Evolutionary conservation across 2,888 invertebrate species (phyloP), one percentile per base, ranked within the genome.

Genomic region (Cephus runcator): DNA sequence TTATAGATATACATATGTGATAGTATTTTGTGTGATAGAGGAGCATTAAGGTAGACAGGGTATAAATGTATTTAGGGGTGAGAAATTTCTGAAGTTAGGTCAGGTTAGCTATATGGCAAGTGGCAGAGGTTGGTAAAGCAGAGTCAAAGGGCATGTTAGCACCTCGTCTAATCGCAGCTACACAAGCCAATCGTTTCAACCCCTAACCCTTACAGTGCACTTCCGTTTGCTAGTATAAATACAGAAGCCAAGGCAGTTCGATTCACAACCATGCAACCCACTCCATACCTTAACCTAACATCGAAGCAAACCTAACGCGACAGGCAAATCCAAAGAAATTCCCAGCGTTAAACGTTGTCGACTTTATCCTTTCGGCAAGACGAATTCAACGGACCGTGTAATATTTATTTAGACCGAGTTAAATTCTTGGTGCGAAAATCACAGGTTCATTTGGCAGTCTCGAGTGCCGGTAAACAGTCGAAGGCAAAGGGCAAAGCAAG

Each of bases 361-460:
- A 40, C 40, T 40, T 40, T 40, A 40, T 15, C 40, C 40, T 40
- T 15, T 40, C 15, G 15, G 40, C 15, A 6, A 40, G 40, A 6
- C 40, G 6, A 40, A 40, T 40, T 15, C 40, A 40, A 40, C 40
- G 40, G 40, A 40, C 40, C 40, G 40, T 40, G 40, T 15, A 15
- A 40, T 40, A 40, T 40, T 40, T 40, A 40, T 15, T 15, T 40
- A 40, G 15, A 40, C 15, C 40, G 15, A 80, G 79, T 40, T 76
- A 81, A 84, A 83, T 79, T 82, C 83, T 83, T 83, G 79, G 83
- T 79, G 79, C 73, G 79, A 76, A 85, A 86, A 82, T 81, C 84
- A 80, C 81, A 81, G 83, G 84, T 85, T 86, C 87, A 87, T 87
- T 87, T 87, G 84, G 79, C 84, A 83, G 85, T 85, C 83, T 81